These are phyloP conservation scores for Takifugu bimaculatus DNA, from an alignment of 2,113 vertebrate species.

Conservation along the genomic window DNA sequence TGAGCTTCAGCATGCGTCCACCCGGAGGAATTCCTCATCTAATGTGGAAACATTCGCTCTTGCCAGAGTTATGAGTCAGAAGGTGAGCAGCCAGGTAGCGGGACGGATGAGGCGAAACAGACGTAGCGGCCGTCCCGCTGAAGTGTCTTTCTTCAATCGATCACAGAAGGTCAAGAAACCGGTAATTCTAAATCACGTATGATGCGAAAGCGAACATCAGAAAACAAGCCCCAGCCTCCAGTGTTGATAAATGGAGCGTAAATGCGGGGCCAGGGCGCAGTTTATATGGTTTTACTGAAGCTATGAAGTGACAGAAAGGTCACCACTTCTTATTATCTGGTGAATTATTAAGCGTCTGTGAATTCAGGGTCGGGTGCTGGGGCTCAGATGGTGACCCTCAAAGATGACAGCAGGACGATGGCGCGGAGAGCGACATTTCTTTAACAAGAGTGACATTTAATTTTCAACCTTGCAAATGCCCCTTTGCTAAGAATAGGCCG, in stretches of 20 bases:
- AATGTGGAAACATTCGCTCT: slow-evolving; percentile 51
- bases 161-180: neutral
- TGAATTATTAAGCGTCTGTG: slow-evolving; percentile 58
- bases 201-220: too few relatives aligned
- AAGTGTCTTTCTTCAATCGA: too few relatives aligned
- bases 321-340: slow-evolving; percentile 47
- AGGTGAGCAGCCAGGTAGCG: slow-evolving; percentile 22
- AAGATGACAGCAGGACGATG: slow-evolving; percentile 47
- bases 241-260: too few relatives aligned
- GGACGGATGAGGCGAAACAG: slow-evolving; percentile 7
- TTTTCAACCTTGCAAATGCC: slow-evolving; percentile 50
- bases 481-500: slow-evolving; percentile 44
- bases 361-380: slow-evolving; percentile 45
- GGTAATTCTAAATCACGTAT: too few relatives aligned
- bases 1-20: slow-evolving; percentile 23
- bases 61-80: slow-evolving; percentile 32
- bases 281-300: slow-evolving; percentile 21
- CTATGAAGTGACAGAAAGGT: slow-evolving; percentile 48
- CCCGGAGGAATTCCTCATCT: slow-evolving; percentile 30
- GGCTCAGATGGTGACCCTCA: slow-evolving; percentile 27
- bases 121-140: neutral
- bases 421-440: slow-evolving; percentile 58
- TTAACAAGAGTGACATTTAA: slow-evolving; percentile 64
- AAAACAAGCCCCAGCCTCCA: too few relatives aligned
- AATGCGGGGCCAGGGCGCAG: too few relatives aligned